Conservation (phyloP, 92 coral and sea anemone species). For the Phenganax stokvisi region DNA sequence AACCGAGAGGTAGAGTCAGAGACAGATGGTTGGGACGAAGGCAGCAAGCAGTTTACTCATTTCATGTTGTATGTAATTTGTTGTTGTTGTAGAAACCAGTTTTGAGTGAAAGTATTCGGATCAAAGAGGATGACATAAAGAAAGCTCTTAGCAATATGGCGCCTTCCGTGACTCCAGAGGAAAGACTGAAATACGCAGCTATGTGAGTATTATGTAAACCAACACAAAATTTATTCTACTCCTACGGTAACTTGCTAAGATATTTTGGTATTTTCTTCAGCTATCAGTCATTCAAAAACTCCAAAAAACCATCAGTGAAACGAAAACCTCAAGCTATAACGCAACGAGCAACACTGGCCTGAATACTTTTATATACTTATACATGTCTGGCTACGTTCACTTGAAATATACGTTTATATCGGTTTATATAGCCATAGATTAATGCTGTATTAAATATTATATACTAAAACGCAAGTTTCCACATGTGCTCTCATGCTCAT, state of each 20-base stretch:
- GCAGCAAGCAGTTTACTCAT: too few species aligned
- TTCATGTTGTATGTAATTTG: not conserved
- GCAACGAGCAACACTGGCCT: slow-evolving; percentile 38
- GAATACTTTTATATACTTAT: not conserved
- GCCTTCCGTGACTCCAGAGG: slow-evolving; percentile 79
- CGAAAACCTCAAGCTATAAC: slow-evolving; percentile 12
- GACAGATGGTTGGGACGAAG: too few species aligned
- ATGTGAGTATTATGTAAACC: slow-evolving; percentile 50
- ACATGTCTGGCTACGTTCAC: not conserved
- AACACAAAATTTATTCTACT: too few species aligned
- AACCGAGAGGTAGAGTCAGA: too few species aligned
- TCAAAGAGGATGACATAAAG: slow-evolving; percentile 61
- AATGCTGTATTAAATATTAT: too few species aligned
- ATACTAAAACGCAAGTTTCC: too few species aligned
- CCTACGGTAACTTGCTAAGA: not conserved
- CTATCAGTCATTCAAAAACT: slow-evolving; percentile 66
- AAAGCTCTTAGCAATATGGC: slow-evolving; percentile 56
- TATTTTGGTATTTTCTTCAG: slow-evolving; percentile 43
- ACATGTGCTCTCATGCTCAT: too few species aligned
- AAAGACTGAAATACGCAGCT: slow-evolving; percentile 60
- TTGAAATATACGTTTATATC: not conserved
- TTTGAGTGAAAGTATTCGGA: slow-evolving; percentile 26
- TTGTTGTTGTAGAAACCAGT: slow-evolving; percentile 13
- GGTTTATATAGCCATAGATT: not conserved
- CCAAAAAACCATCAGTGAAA: slow-evolving; percentile 24